phyloP scores from a whole-genome alignment of 2,797 vertebrate species.

The Tokudaia muenninki region DNA sequence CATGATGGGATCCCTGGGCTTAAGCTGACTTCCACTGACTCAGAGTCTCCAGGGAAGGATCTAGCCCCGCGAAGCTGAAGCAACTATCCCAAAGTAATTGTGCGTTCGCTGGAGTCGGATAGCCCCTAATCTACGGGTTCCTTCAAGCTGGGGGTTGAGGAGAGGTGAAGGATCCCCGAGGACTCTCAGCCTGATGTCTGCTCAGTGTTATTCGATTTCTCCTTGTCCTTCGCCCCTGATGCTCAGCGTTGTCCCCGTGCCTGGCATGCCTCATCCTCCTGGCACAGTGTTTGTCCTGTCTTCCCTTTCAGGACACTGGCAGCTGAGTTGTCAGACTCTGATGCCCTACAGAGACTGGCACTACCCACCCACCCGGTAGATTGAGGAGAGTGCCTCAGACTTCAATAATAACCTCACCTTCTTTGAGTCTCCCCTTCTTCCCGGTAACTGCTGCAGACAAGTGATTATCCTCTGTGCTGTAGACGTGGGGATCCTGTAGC shows the following conservation, averaged over 20 bases:
- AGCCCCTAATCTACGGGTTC: neutral
- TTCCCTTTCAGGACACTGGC: conserved; percentile 48
- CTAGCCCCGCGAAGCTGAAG: neutral
- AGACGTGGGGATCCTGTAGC: neutral
- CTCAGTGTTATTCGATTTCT: neutral
- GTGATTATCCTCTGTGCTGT: neutral
- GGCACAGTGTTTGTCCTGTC: neutral
- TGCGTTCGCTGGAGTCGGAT: neutral
- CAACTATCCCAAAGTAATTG: neutral
- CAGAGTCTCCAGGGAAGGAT: neutral
- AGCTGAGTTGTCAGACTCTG: neutral
- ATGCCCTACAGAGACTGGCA: neutral
- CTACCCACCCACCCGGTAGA: neutral
- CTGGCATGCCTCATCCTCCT: neutral
- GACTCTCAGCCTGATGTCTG: neutral
- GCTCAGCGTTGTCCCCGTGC: neutral
- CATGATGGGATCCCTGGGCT: neutral
- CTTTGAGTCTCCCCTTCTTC: conserved; percentile 27
- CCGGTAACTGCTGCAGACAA: neutral
- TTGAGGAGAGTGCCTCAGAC: neutral
- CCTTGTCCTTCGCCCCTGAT: neutral
- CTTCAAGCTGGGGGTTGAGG: too few relatives aligned
- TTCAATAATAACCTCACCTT: neutral
- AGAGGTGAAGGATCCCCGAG: neutral
- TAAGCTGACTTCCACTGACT: neutral